Conservation (phyloP, 2,113 vertebrate genomes). For the Rafetus swinhoei region DNA sequence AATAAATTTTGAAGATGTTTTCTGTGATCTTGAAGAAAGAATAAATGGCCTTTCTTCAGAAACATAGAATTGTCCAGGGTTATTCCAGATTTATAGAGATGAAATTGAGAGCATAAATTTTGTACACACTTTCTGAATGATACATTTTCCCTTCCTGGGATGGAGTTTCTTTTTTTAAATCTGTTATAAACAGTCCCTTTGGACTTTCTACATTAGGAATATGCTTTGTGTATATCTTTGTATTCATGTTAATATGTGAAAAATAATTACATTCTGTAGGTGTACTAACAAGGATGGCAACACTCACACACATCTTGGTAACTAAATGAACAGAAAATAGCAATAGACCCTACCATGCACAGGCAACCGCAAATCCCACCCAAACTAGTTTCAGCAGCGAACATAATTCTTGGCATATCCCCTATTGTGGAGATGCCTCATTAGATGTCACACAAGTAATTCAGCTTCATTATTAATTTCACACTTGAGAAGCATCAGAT, state of each 20-base stretch:
- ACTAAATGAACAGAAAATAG: neutral
- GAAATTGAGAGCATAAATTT: neutral
- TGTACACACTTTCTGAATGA: neutral
- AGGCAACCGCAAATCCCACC: conserved; percentile 19
- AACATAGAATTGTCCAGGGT: neutral
- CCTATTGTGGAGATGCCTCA: neutral
- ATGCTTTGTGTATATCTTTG: neutral
- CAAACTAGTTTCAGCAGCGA: conserved; percentile 9
- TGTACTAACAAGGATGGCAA: neutral
- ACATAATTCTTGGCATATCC: conserved; percentile 6
- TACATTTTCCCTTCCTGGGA: neutral
- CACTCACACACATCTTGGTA: neutral
- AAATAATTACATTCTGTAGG: conserved; percentile 8
- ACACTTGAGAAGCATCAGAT: conserved; percentile 21
- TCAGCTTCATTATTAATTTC: conserved; percentile 44
- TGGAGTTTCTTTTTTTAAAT: neutral
- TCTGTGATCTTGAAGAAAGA: neutral
- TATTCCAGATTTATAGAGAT: neutral
- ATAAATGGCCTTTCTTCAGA: neutral
- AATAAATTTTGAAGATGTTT: neutral
- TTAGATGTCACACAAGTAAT: conserved; percentile 1
- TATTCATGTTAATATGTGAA: neutral
- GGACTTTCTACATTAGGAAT: neutral
- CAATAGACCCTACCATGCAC: neutral
- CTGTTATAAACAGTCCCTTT: neutral